Evolutionary conservation across 2,797 vertebrate genomes (phyloP).

Genomic region (Lithobates sylvaticus): DNA sequence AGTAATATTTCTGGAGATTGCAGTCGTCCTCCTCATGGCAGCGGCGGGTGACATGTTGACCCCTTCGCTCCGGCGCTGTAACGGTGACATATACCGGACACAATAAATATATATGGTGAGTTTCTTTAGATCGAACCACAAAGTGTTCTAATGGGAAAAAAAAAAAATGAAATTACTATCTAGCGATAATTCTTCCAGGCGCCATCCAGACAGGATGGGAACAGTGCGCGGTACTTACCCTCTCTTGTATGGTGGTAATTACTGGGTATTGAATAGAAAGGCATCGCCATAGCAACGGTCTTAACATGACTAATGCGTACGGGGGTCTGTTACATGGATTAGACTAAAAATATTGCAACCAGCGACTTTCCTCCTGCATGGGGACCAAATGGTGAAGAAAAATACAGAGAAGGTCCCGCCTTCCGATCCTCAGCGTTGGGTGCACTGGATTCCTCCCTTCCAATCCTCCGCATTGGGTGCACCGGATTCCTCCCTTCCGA

Average conservation of each 20-base stretch:
- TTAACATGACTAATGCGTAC: conserved; percentile 38
- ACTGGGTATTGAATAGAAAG: conserved; percentile 49
- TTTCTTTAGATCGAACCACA: not conserved
- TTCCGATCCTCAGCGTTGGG: no score
- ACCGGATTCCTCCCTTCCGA: no score
- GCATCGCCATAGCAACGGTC: conserved; percentile 41
- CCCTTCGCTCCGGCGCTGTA: no score
- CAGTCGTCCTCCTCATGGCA: no score
- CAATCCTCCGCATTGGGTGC: no score
- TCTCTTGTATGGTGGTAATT: conserved; percentile 53
- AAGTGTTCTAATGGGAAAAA: not conserved
- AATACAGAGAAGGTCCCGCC: no score
- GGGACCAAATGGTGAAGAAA: not conserved
- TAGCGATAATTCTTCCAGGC: not conserved
- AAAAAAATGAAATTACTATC: not conserved
- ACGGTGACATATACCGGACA: no score
- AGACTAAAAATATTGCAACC: conserved; percentile 54
- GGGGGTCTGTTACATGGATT: conserved; percentile 46
- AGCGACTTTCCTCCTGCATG: not conserved
- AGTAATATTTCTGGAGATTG: no score
- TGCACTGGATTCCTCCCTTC: no score
- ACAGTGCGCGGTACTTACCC: conserved; percentile 30
- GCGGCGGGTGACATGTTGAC: no score
- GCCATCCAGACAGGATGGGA: conserved; percentile 15
- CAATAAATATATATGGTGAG: no score